Evolutionary conservation across 2,113 vertebrate species (phyloP).

Genomic region (Poeciliopsis occidentalis): DNA sequence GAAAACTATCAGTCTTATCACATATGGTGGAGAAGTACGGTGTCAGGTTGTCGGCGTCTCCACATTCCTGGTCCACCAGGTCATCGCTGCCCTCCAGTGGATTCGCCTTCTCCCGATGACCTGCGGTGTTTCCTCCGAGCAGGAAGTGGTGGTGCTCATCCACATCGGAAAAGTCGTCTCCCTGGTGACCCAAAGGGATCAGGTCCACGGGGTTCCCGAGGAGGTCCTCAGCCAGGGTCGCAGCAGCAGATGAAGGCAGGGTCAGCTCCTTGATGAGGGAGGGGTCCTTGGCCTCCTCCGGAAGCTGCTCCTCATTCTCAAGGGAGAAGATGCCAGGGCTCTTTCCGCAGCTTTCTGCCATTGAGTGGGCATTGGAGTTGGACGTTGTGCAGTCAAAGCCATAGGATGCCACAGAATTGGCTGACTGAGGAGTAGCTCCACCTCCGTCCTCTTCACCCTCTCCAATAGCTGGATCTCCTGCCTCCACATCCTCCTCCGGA

Average conservation of each 20-base stretch:
- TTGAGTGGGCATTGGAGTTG: constrained; percentile 84
- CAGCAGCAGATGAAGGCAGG: constrained; percentile 57
- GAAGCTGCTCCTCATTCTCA: constrained; percentile 83
- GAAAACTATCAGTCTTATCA: constrained; percentile 85
- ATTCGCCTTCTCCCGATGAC: constrained; percentile 49
- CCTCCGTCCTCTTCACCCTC: constrained; percentile 77
- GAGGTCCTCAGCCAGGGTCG: constrained; percentile 64
- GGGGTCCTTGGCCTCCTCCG: constrained; percentile 82
- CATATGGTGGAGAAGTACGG: constrained; percentile 82
- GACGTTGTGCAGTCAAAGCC: constrained; percentile 83
- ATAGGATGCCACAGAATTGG: constrained; percentile 83
- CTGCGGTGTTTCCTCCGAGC: constrained; percentile 66
- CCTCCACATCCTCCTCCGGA: constrained; percentile 77
- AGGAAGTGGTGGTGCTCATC: constrained; percentile 75
- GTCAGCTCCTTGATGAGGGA: constrained; percentile 82
- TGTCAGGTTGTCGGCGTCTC: constrained; percentile 65
- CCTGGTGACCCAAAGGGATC: constrained; percentile 67
- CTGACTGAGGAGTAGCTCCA: constrained; percentile 80
- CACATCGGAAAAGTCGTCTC: constrained; percentile 45
- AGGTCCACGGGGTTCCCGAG: constrained; percentile 77
- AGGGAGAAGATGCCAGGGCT: constrained; percentile 85
- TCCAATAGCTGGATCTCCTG: constrained; percentile 37
- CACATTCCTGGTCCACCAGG: constrained; percentile 47
- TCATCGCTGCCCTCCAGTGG: constrained; percentile 61
- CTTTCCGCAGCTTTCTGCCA: constrained; percentile 83